Base-by-base conservation (phyloP, 2,797 vertebrate species). In the Champsocephalus gunnari region DNA sequence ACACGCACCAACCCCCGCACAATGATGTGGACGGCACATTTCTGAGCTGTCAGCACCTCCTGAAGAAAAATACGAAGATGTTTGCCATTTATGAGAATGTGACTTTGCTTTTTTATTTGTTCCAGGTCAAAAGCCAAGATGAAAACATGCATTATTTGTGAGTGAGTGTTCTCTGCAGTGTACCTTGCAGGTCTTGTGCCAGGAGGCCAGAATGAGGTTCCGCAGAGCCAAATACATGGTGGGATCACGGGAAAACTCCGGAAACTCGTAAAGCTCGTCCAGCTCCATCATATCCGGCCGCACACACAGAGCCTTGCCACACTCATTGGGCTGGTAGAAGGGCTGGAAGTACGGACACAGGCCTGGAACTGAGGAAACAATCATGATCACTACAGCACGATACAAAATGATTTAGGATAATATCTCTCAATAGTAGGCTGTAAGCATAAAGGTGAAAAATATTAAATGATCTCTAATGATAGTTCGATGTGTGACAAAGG, bases 221-320 rank as follows among this genome's bases (percentile, higher is more conserved):
- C 98, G 94, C 62, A 99, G 73, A 0, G 97, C 98, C 85, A 99
- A 90, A 85, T 99, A 99, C 97, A 99, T 98, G 67, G 98, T 99
- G 45, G 98, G 98, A 73, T 99, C 98, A 0, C 98, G 94, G 48
- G 98, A 99, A 85, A 98, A 99, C 81, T 99, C 98, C 1, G 98
- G 98, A 85, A 99, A 99, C 93, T 99, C 98, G 14, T 99, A 99
- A 59, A 99, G 96, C 89, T 99, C 98, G 49, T 99, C 98, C 77
- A 99, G 91, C 91, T 99, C 98, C 98, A 99, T 99, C 93, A 99
- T 98, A 54, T 99, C 98, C 0, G 98, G 98, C 74, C 98, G 92
- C 76, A 99, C 97, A n/a, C 98, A 99, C 77, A 99, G 94, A 73
- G 98, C 98, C 91, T 99, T 99, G 11, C 97, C 98, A 61, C 98